phyloP scores from a whole-genome alignment of 2,797 vertebrate genomes.

The Cyclopterus lumpus region DNA sequence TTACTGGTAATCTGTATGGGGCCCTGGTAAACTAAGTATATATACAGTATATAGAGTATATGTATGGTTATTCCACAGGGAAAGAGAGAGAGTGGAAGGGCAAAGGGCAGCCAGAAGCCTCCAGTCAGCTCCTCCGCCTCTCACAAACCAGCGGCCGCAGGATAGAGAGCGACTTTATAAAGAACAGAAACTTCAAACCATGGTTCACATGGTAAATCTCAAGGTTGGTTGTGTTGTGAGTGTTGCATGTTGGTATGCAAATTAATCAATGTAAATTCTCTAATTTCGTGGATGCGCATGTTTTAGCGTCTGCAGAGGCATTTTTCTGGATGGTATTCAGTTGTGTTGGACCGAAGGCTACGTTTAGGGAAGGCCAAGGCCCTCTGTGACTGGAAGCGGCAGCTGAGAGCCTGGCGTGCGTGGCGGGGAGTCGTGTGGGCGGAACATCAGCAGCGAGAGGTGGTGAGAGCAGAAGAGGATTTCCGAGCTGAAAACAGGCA shows the following conservation, averaged over 20 bases:
- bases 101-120: slow-evolving; percentile 48
- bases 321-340: slow-evolving; percentile 92
- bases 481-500: slow-evolving; percentile 91
- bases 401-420: slow-evolving; percentile 86
- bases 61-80: slow-evolving; percentile 77
- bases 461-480: slow-evolving; percentile 80
- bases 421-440: slow-evolving; percentile 89
- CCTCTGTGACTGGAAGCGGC: slow-evolving; percentile 90
- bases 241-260: neutral
- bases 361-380: slow-evolving; percentile 88
- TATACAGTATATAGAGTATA: no score
- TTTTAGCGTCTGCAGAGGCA: slow-evolving; percentile 89
- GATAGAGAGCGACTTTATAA: slow-evolving; percentile 49
- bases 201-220: slow-evolving; percentile 72
- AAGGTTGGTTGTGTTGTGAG: slow-evolving; percentile 70
- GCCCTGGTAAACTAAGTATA: neutral
- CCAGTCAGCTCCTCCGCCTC: slow-evolving; percentile 40
- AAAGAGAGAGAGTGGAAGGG: slow-evolving; percentile 75
- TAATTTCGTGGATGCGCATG: neutral
- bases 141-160: slow-evolving; percentile 46
- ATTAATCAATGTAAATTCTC: neutral
- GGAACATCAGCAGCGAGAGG: slow-evolving; percentile 81
- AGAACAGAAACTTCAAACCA: slow-evolving; percentile 69
- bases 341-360: slow-evolving; percentile 86
- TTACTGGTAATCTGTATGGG: neutral